Percentiles rank a stretch among this genome's conserved stretches.
Conservation (phyloP, 1,140 invertebrate genomes). For the Camponotus vicinus region DNA sequence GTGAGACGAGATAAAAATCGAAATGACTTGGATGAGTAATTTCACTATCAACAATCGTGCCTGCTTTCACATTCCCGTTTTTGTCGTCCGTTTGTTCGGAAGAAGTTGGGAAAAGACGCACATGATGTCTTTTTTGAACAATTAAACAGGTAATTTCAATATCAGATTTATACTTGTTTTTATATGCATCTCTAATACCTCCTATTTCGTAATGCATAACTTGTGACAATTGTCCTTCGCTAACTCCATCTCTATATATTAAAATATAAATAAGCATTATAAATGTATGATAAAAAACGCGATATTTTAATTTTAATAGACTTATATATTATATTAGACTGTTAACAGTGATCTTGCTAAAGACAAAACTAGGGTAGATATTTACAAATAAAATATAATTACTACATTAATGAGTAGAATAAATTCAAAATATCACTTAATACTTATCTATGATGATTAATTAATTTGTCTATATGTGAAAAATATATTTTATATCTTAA, state of each 20-base stretch:
- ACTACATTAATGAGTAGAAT: too few species aligned
- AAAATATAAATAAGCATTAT: constrained; percentile 6
- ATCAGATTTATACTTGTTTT: constrained; percentile 81
- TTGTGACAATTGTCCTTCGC: constrained; percentile 93
- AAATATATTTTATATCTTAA: too few species aligned
- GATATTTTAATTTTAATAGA: too few species aligned
- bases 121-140: constrained; percentile 97
- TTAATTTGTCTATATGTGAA: too few species aligned
- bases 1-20: constrained; percentile 94
- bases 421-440: too few species aligned
- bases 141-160: constrained; percentile 94
- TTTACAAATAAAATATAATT: too few species aligned
- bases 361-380: too few species aligned
- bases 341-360: too few species aligned
- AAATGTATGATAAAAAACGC: neutral
- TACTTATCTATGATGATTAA: too few species aligned
- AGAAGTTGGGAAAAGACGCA: constrained; percentile 89
- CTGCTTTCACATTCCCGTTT: constrained; percentile 91
- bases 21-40: constrained; percentile 94
- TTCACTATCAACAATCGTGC: constrained; percentile 93
- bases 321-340: too few species aligned
- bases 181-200: constrained; percentile 90
- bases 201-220: constrained; percentile 88
- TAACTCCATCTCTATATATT: constrained; percentile 92
- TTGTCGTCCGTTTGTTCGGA: too few species aligned